These are phyloP conservation scores for Catostylus mosaicus DNA, from an alignment of 30 jellyfish, hydroid and myxozoan species.

Conservation along the genomic window DNA sequence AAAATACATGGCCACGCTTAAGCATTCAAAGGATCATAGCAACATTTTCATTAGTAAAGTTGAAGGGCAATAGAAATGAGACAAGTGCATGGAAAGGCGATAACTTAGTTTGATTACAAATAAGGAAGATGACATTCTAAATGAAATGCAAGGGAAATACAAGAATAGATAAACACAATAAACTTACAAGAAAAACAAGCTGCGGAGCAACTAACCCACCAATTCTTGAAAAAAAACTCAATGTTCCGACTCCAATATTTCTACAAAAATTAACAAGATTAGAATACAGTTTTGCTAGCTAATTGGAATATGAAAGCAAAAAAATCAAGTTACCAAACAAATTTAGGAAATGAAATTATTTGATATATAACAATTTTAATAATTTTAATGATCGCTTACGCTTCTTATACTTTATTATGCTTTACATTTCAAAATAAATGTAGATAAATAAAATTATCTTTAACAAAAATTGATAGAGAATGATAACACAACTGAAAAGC, in stretches of 20 bases:
- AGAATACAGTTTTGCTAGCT: not conserved
- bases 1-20: not conserved
- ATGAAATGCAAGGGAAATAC: no score
- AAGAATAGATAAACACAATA: no score
- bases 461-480: not conserved
- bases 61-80: not conserved
- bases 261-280: conserved; percentile 10
- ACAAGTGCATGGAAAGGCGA: no score
- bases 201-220: conserved; percentile 78
- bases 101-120: no score
- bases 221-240: conserved; percentile 33
- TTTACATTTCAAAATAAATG: not conserved
- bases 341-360: not conserved
- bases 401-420: no score
- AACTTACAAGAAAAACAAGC: conserved; percentile 71
- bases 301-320: not conserved
- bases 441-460: not conserved
- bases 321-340: no score
- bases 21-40: not conserved
- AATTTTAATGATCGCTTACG: no score
- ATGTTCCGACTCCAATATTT: conserved; percentile 59
- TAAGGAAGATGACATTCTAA: no score
- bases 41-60: not conserved
- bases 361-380: not conserved
- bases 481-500: no score